phyloP scores from a whole-genome alignment of 2,113 vertebrate genomes.

The Melanerpes aurifrons region DNA sequence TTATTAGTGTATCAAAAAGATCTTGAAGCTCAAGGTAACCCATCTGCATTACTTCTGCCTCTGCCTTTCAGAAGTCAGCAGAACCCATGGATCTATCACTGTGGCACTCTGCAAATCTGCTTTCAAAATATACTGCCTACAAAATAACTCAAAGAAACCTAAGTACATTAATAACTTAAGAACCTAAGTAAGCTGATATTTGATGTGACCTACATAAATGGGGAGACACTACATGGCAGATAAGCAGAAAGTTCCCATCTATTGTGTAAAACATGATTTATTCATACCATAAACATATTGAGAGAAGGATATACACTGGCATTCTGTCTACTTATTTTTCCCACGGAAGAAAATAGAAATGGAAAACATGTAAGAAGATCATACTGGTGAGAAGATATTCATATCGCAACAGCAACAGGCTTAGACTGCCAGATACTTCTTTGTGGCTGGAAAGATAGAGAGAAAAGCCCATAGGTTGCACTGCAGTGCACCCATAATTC shows the following conservation, averaged over 20 bases:
- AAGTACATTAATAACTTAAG: slow-evolving; percentile 63
- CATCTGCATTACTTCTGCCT: neutral
- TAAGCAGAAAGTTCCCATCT: slow-evolving; percentile 57
- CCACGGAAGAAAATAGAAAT: neutral
- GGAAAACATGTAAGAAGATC: slow-evolving; percentile 49
- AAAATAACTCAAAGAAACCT: neutral
- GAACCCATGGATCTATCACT: neutral
- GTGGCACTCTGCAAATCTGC: neutral
- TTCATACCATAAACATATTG: slow-evolving; percentile 34
- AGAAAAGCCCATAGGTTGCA: slow-evolving; percentile 14
- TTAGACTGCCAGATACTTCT: slow-evolving; percentile 27
- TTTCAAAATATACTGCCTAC: neutral
- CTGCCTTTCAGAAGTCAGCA: slow-evolving; percentile 7
- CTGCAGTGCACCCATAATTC: slow-evolving; percentile 27
- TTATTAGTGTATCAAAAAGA: neutral
- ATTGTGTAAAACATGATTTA: slow-evolving; percentile 41
- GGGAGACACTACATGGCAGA: slow-evolving; percentile 26
- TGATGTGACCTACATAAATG: slow-evolving; percentile 62
- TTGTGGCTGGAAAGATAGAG: slow-evolving; percentile 40
- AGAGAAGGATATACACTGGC: slow-evolving; percentile 1
- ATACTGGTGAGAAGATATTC: slow-evolving; percentile 43
- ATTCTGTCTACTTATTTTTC: slow-evolving; percentile 41
- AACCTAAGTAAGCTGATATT: slow-evolving; percentile 60
- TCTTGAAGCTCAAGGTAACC: slow-evolving; percentile 33
- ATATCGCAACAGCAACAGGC: slow-evolving; percentile 32